These are phyloP conservation scores for Cydia fagiglandana DNA, from an alignment of 1,140 invertebrate genomes.

Conservation along the genomic window DNA sequence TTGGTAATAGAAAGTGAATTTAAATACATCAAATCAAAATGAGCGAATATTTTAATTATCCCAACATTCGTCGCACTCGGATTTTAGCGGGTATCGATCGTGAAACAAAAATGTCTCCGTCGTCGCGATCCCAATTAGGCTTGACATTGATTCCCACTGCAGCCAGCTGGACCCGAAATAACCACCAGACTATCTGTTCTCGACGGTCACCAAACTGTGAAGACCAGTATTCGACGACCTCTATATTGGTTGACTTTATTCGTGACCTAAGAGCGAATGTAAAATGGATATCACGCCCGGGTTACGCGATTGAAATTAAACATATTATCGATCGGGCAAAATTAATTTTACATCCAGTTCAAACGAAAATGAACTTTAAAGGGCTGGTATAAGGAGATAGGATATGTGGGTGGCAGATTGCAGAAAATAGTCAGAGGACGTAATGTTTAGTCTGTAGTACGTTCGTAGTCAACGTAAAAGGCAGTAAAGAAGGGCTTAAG, in stretches of 20 bases:
- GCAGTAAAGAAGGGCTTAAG: background rate
- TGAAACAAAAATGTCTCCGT: constrained; percentile 59
- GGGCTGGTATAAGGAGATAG: background rate
- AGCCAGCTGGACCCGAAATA: constrained; percentile 53
- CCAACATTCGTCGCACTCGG: background rate
- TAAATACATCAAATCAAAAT: too few relatives aligned
- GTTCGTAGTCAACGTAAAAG: background rate
- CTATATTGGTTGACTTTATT: background rate
- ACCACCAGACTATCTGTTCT: constrained; percentile 44
- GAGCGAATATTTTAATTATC: background rate
- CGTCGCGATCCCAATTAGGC: constrained; percentile 63
- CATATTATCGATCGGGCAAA: constrained; percentile 3
- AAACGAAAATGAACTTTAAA: background rate
- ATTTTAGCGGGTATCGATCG: constrained; percentile 17
- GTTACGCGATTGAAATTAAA: background rate
- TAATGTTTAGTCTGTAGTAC: background rate
- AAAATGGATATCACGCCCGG: background rate
- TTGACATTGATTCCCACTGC: constrained; percentile 66
- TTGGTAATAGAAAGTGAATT: too few relatives aligned
- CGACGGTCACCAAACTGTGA: constrained; percentile 31
- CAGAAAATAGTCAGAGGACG: background rate
- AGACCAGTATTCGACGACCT: background rate
- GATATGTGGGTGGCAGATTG: background rate
- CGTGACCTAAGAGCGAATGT: background rate
- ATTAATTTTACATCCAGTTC: background rate